Base-by-base conservation (phyloP, 1,140 invertebrate genomes). In the Antheraea mylitta region DNA sequence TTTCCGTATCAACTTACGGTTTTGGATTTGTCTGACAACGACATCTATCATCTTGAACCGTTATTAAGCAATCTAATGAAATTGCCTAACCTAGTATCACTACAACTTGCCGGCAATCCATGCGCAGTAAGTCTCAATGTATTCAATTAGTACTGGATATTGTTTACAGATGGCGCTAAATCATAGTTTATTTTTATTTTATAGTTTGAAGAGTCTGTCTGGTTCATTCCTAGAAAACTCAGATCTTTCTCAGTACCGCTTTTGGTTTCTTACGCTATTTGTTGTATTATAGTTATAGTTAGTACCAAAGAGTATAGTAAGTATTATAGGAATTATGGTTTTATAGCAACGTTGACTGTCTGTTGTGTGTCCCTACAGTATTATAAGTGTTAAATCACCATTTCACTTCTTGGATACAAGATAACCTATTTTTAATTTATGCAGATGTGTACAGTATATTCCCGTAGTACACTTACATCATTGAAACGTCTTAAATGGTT, bases 21-120 rank as follows among this genome's bases (percentile, higher is more conserved):
- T 59, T 68, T 93, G 45, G 93, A 93, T 87, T 76, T 94, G 64
- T 86, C 90, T 6, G 89, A 93, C 61, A 93, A 93, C 83, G 92
- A 94, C 89, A 92, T 93, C 91, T 92, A 81, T 83, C 75, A 89
- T 72, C 76, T 94, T 10, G 74, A 85, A 11, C 70, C 72, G 18
- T 74, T 92, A 86, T 74, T 93, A 70, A 71, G 84, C 71, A 74
- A 76, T 10, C 59, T 93, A 37, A 72, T 68, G 13, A 48, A 19
- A 18, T 66, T 94, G 13, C 85, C 88, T 38, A 83, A 76, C 62
- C 78, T 94, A 1, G 74, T 66, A n/a, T 80, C 86, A 4, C 72
- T 94, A 30, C 75, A 77, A 53, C 87, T 94, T 38, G 85, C 89
- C 38, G 93, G 93, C 18, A 94, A 93, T 71, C 93, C 93, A 7